Conservation (phyloP, 2,888 invertebrate genomes). For the Lithophane leautieri region DNA sequence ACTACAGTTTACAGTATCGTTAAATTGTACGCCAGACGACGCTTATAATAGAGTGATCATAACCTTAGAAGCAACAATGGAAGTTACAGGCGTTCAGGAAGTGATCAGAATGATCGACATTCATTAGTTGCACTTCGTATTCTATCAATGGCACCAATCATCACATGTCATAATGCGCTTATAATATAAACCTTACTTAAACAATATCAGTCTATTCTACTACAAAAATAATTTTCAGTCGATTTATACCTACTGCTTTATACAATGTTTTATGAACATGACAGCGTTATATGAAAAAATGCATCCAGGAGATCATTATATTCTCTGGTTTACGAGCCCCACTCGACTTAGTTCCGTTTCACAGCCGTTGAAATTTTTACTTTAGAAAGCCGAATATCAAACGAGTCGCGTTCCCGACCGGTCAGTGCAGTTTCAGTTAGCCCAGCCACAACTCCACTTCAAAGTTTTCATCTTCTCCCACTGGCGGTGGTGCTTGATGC, state of each 20-base stretch:
- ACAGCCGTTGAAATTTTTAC: constrained; percentile 77
- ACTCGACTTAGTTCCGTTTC: constrained; percentile 73
- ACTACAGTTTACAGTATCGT: constrained; percentile 17
- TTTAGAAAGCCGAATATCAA: constrained; percentile 65
- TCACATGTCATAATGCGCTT: constrained; percentile 90
- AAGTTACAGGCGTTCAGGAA: constrained; percentile 85
- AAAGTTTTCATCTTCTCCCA: constrained; percentile 96
- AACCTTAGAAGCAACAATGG: constrained; percentile 84
- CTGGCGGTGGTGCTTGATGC: constrained; percentile 94
- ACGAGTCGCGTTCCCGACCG: constrained; percentile 40
- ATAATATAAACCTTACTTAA: constrained; percentile 81
- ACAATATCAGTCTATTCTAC: constrained; percentile 90
- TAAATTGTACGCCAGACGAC: constrained; percentile 17
- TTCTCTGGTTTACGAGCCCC: constrained; percentile 71
- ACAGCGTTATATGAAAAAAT: constrained; percentile 76
- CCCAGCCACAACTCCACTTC: constrained; percentile 93
- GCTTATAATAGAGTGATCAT: constrained; percentile 53
- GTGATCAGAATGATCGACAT: constrained; percentile 80
- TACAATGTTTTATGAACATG: constrained; percentile 80
- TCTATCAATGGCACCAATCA: constrained; percentile 90
- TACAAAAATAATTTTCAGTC: constrained; percentile 91
- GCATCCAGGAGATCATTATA: constrained; percentile 85
- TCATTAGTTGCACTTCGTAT: constrained; percentile 85
- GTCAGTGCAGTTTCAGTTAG: constrained; percentile 68
- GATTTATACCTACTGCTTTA: constrained; percentile 86